Evolutionary conservation across 2,113 vertebrate genomes (phyloP).

Genomic region (Gymnocephalus cernua): DNA sequence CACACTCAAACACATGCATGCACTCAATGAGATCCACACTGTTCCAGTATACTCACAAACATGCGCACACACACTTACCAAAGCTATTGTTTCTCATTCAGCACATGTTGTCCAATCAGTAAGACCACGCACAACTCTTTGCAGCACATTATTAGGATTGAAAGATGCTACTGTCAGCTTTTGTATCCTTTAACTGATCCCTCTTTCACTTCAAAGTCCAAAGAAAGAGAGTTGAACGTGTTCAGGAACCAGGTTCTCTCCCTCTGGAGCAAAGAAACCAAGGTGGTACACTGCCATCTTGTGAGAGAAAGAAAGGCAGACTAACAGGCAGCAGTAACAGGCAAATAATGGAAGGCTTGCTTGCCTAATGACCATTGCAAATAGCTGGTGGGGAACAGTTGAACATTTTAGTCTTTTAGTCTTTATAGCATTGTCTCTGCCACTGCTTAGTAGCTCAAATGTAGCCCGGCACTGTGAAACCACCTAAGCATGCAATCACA

Average conservation of each 20-base stretch:
- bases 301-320: conserved; percentile 74
- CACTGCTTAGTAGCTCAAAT: conserved; percentile 38
- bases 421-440: conserved; percentile 31
- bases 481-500: conserved; percentile 23
- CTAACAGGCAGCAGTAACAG: conserved; percentile 33
- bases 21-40: conserved; percentile 5
- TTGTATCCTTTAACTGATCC: conserved; percentile 65
- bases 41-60: neutral
- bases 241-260: conserved; percentile 47
- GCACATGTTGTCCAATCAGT: conserved; percentile 63
- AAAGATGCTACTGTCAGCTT: conserved; percentile 59
- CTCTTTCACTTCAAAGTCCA: conserved; percentile 66
- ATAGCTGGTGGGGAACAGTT: conserved; percentile 51
- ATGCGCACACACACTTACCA: conserved; percentile 20
- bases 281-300: conserved; percentile 86
- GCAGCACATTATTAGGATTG: conserved; percentile 68
- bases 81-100: conserved; percentile 64
- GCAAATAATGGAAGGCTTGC: conserved; percentile 41
- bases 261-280: conserved; percentile 45
- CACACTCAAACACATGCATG: conserved; percentile 1
- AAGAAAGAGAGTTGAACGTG: conserved; percentile 57
- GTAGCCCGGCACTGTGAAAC: conserved; percentile 8
- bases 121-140: conserved; percentile 57
- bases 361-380: conserved; percentile 53
- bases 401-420: conserved; percentile 41